These are phyloP conservation scores for Acronicta leporina DNA, from an alignment of 2,888 invertebrate genomes.

Conservation along the genomic window DNA sequence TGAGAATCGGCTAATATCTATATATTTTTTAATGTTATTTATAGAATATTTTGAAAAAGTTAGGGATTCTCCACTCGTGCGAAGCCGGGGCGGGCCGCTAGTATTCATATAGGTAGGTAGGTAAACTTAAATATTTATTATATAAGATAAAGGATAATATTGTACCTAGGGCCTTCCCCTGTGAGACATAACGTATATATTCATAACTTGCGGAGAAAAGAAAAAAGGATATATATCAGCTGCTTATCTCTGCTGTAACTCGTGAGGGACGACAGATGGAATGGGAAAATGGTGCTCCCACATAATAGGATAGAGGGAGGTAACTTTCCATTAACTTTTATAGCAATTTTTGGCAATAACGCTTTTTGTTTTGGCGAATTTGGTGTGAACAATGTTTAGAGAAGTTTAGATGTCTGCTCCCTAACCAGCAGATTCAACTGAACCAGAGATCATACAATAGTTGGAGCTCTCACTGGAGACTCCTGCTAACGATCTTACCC, in stretches of 20 bases:
- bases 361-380: slow-evolving; percentile 5
- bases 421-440: too few species aligned
- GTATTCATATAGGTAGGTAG: too few species aligned
- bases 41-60: too few species aligned
- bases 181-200: slow-evolving; percentile 33
- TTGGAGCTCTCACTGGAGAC: too few species aligned
- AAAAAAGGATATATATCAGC: slow-evolving; percentile 52
- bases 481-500: too few species aligned
- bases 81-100: too few species aligned
- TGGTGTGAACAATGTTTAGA: not conserved
- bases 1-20: too few species aligned
- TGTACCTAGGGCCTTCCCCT: slow-evolving; percentile 13
- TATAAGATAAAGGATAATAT: not conserved
- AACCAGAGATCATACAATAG: too few species aligned
- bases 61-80: too few species aligned
- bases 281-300: slow-evolving; percentile 39
- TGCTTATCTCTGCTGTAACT: slow-evolving; percentile 50
- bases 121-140: too few species aligned
- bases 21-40: too few species aligned
- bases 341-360: slow-evolving; percentile 4
- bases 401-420: too few species aligned
- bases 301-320: slow-evolving; percentile 43
- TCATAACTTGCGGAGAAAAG: slow-evolving; percentile 35
- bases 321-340: slow-evolving; percentile 34
- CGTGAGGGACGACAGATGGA: slow-evolving; percentile 45